Evolutionary conservation across 2,113 vertebrate genomes (phyloP).

Genomic region (Centropus bengalensis): DNA sequence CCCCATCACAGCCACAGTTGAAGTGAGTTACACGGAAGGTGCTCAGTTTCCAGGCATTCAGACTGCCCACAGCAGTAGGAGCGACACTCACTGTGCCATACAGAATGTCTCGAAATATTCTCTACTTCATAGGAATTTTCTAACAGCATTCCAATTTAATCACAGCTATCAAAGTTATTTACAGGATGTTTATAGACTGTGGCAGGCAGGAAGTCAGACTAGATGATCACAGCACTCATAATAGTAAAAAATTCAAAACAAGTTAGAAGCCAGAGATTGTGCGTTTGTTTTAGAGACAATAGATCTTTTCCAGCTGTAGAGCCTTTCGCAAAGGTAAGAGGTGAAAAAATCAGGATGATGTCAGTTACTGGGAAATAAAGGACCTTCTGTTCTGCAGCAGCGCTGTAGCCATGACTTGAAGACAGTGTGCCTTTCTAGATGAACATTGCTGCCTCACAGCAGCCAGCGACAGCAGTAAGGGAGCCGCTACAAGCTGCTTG

Average conservation of each 20-base stretch:
- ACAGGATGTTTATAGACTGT: conserved; percentile 65
- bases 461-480: neutral
- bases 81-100: neutral
- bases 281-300: conserved; percentile 44
- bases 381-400: neutral
- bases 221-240: conserved; percentile 53
- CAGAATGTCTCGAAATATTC: neutral
- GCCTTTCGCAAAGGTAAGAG: neutral
- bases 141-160: conserved; percentile 52
- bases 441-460: neutral
- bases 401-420: neutral
- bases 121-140: conserved; percentile 5
- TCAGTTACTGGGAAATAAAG: neutral
- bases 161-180: conserved; percentile 54
- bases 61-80: neutral
- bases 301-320: conserved; percentile 1
- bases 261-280: conserved; percentile 51
- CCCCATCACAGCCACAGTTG: fast-evolving
- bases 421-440: neutral
- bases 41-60: neutral
- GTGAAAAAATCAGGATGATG: neutral
- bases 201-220: conserved; percentile 36
- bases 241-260: conserved; percentile 58
- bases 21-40: neutral
- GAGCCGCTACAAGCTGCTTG: neutral